A percentile compares a stretch with the other conserved stretches of the same genome.
phyloP scores from a whole-genome alignment of 1,140 invertebrate genomes.

The Centruroides vittatus region DNA sequence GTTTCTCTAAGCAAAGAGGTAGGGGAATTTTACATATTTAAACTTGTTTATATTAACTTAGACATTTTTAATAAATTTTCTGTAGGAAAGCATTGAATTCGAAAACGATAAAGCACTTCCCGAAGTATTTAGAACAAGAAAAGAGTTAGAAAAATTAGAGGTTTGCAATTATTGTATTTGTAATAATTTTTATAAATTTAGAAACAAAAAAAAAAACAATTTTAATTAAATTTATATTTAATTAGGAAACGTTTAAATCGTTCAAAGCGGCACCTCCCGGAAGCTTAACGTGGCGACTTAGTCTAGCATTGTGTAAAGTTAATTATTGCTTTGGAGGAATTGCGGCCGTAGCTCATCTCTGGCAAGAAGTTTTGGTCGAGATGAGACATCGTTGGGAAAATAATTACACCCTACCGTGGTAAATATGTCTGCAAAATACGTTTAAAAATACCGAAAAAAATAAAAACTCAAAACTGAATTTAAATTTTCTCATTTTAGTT shows the following conservation, averaged over 20 bases:
- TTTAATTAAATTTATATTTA: background rate
- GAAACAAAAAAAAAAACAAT: background rate
- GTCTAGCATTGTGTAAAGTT: constrained; percentile 64
- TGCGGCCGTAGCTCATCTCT: constrained; percentile 67
- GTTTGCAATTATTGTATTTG: no score
- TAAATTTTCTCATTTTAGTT: constrained; percentile 38
- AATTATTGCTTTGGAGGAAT: constrained; percentile 61
- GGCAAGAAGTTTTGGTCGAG: constrained; percentile 83
- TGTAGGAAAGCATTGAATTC: no score
- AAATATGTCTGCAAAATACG: constrained; percentile 32
- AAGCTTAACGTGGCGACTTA: constrained; percentile 66
- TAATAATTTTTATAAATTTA: no score
- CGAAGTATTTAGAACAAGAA: no score
- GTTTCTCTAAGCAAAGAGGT: background rate
- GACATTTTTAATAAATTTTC: no score
- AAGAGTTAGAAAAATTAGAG: no score
- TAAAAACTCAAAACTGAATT: no score
- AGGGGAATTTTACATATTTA: no score
- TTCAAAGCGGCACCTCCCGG: constrained; percentile 58
- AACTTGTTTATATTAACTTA: no score
- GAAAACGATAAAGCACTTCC: no score
- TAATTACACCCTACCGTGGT: constrained; percentile 63
- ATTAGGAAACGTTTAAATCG: constrained; percentile 13
- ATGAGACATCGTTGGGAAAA: constrained; percentile 81
- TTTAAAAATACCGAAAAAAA: no score